Evolutionary conservation across 2,113 vertebrate genomes (phyloP), one percentile per base, ranked within the genome.

Genomic region (Limnothrissa miodon): DNA sequence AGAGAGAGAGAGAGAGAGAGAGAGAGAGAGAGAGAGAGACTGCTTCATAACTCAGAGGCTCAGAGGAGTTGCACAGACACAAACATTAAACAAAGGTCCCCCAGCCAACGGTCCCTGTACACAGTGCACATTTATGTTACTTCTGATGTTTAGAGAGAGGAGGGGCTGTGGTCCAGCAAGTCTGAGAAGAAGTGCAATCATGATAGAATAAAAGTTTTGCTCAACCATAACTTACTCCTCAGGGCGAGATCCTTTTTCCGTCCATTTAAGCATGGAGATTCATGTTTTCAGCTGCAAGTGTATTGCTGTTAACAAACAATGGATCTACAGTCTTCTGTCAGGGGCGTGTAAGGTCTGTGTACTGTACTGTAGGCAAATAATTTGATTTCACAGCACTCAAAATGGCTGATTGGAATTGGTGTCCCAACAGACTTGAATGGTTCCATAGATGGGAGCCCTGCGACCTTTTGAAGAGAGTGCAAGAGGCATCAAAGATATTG

Each of bases 341-440:
- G 19, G 66, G 66, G 25, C 36, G 9, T 74, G 29, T 36, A 33
- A 15, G 29, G 10, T 29, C n/a, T 66, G 15, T 74, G 29, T 36
- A 4, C 29, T 74, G 29, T 36, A 4, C 29, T 36, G 66, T 29
- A 74, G 17, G 4, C 13, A 36, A 74, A 33, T 11, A 39, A 33
- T 15, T 29, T 74, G 66, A 74, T 33, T 36, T 74, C 13, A 36
- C 11, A 74, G 66, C 66, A 74, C 10, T 74, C 11, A 25, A 66
- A 25, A 56, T 56, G 51, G 59, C 33, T 36, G 66, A 36, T 11
- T 56, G 3, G 33, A 15, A 13, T 36, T 29, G 25, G 25, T 36
- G 66, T 74, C 66, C 36, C 66, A 36, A 74, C 17, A 74, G 25
- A 74, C 62, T 70, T 29, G 62, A 70, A 70, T 33, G 62, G 66